phyloP scores from a whole-genome alignment of 2,113 vertebrate genomes.

The Poeciliopsis turrubarensis region DNA sequence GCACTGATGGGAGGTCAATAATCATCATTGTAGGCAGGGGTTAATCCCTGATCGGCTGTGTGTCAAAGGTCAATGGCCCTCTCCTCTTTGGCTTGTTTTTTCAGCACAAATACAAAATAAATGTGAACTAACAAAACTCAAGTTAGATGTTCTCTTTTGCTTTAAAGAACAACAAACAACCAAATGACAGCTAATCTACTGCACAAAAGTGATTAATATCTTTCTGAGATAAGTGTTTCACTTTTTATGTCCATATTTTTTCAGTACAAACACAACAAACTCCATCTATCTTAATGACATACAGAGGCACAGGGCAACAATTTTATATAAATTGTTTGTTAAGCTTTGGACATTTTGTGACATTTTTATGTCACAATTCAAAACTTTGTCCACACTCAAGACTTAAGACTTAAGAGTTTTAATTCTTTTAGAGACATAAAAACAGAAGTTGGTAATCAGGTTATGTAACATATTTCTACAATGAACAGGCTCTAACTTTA shows the following conservation, averaged over 20 bases:
- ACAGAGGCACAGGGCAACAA: neutral
- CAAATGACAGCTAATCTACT: neutral
- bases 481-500: neutral
- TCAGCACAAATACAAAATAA: neutral
- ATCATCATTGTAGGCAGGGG: slow-evolving; percentile 8
- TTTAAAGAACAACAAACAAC: slow-evolving; percentile 4
- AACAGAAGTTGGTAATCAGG: neutral
- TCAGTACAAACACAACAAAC: neutral
- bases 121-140: neutral
- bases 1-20: slow-evolving; percentile 14
- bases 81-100: slow-evolving; percentile 25
- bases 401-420: too few relatives aligned
- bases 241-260: neutral
- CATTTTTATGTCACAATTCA: neutral
- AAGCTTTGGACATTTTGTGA: neutral
- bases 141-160: neutral
- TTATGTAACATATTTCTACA: neutral
- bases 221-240: neutral
- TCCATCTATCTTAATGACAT: neutral
- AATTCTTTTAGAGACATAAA: neutral
- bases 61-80: slow-evolving; percentile 34
- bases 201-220: neutral
- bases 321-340: neutral
- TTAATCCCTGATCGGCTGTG: slow-evolving; percentile 7
- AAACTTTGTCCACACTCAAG: neutral